Evolutionary conservation across 2,113 vertebrate genomes (phyloP).

Genomic region (Pampusana beccarii): DNA sequence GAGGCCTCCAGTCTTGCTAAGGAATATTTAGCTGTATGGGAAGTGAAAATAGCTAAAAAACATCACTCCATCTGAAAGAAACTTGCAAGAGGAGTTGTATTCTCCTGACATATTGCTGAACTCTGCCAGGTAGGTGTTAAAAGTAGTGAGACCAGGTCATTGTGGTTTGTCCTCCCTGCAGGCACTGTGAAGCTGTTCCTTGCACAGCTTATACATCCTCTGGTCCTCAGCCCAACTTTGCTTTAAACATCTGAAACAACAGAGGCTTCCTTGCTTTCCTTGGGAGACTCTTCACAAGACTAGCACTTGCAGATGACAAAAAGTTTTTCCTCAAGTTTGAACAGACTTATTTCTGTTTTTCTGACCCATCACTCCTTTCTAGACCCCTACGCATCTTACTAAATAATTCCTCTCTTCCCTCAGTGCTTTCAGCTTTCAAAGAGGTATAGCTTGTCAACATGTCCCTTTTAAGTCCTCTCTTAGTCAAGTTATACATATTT

Average conservation of each 20-base stretch:
- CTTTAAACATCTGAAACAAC: background rate
- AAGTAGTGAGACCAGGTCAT: background rate
- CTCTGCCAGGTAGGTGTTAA: background rate
- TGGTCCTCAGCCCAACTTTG: background rate
- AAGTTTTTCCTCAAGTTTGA: constrained; percentile 27
- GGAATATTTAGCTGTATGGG: background rate
- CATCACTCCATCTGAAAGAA: background rate
- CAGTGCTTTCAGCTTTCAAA: constrained; percentile 22
- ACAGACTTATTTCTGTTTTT: background rate
- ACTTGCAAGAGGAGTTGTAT: background rate
- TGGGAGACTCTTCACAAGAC: background rate
- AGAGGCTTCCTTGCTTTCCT: background rate
- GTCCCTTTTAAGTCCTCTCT: constrained; percentile 56
- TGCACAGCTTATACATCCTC: background rate
- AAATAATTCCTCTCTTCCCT: constrained; percentile 43
- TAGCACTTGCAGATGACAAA: background rate
- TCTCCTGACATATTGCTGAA: background rate
- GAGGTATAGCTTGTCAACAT: constrained; percentile 60
- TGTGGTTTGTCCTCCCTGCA: background rate
- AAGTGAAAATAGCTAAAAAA: background rate
- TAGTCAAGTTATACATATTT: constrained; percentile 61
- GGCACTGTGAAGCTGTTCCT: background rate
- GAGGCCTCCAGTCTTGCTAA: background rate
- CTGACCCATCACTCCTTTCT: background rate
- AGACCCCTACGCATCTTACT: background rate